phyloP scores from a whole-genome alignment of 2,888 invertebrate genomes.

The Gortyna flavago region DNA sequence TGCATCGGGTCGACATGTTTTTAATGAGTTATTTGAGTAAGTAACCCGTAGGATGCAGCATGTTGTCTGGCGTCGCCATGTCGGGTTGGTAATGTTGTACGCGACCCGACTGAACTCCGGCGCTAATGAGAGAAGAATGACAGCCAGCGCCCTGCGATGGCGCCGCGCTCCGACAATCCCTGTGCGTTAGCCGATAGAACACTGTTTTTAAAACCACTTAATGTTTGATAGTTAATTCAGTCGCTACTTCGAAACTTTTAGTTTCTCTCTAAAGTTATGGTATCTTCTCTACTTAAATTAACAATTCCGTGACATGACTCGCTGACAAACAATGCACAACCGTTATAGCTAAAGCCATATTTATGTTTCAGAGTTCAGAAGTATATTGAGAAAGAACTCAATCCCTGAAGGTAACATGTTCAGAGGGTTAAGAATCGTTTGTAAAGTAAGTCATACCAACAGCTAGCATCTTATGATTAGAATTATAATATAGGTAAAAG shows the following conservation, averaged over 20 bases:
- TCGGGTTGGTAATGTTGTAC: constrained; percentile 62
- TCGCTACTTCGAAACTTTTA: constrained; percentile 13
- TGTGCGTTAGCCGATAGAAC: constrained; percentile 15
- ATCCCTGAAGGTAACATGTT: neutral
- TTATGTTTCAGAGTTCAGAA: too few species aligned
- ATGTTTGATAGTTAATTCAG: constrained; percentile 24
- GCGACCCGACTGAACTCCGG: constrained; percentile 54
- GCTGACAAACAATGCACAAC: neutral
- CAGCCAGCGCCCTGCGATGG: constrained; percentile 36
- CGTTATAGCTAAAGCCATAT: neutral
- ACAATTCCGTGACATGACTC: neutral
- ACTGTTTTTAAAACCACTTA: constrained; percentile 38
- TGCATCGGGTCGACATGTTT: constrained; percentile 41
- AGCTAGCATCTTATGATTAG: neutral
- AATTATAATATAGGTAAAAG: neutral
- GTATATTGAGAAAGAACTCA: neutral
- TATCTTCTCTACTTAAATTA: neutral
- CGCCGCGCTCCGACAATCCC: constrained; percentile 58
- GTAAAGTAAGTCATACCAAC: neutral
- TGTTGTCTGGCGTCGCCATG: constrained; percentile 56
- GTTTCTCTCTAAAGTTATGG: constrained; percentile 12
- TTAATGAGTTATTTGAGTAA: too few species aligned
- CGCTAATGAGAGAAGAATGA: constrained; percentile 68
- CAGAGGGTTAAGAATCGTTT: neutral
- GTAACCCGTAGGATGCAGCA: constrained; percentile 40